Conservation (phyloP, 2,113 vertebrate species). For the Pedetes capensis region DNA sequence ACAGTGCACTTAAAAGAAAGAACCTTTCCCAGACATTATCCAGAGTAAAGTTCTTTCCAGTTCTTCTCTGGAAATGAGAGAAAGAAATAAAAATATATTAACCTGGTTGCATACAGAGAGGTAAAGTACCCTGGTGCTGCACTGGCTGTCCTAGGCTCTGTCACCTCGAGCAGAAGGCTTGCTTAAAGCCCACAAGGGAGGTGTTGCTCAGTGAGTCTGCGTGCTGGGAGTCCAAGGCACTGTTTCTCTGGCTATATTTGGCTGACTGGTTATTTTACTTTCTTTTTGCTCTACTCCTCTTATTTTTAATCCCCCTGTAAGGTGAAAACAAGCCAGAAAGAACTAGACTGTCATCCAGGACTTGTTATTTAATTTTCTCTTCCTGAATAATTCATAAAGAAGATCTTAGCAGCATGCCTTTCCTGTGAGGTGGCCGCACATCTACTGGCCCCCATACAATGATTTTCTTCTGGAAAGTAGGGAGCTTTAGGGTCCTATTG, state of each 20-base stretch:
- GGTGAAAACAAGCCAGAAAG: slow-evolving; percentile 58
- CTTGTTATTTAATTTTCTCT: slow-evolving; percentile 68
- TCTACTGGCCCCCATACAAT: not conserved
- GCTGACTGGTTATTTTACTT: slow-evolving; percentile 74
- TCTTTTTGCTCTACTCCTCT: slow-evolving; percentile 71
- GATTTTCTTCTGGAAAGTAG: not conserved
- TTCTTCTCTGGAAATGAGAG: slow-evolving; percentile 9
- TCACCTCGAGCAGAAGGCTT: slow-evolving; percentile 5
- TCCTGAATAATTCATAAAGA: slow-evolving; percentile 76
- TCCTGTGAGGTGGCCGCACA: not conserved
- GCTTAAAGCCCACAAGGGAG: slow-evolving; percentile 31
- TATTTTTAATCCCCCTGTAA: slow-evolving; percentile 66
- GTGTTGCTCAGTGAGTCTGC: not conserved
- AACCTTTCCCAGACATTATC: slow-evolving; percentile 43
- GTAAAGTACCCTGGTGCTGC: not conserved
- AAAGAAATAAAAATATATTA: slow-evolving; percentile 55
- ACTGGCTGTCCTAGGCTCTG: not conserved
- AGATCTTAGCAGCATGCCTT: slow-evolving; percentile 1
- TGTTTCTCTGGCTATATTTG: slow-evolving; percentile 58
- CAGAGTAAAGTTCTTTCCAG: slow-evolving; percentile 28
- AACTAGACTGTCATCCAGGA: slow-evolving; percentile 47
- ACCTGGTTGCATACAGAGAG: slow-evolving; percentile 70
- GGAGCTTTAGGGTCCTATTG: not conserved
- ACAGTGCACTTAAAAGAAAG: slow-evolving; percentile 1
- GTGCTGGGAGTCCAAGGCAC: slow-evolving; percentile 36